Percentiles rank a stretch among this genome's conserved stretches.
These are phyloP conservation scores for Scolopax bukidnonensis DNA, from an alignment of 2,797 vertebrate species.

Conservation along the genomic window DNA sequence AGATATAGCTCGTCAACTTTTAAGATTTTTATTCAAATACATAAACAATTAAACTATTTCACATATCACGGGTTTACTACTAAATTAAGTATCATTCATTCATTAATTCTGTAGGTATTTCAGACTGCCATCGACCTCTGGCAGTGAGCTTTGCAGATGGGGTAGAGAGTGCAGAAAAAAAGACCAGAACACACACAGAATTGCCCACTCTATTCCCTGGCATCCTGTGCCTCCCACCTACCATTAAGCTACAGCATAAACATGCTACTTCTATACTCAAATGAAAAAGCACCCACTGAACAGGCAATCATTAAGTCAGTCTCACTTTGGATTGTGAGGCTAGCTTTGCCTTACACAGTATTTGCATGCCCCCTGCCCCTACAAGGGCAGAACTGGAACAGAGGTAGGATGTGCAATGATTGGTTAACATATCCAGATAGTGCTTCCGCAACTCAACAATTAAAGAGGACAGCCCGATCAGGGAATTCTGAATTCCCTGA, in stretches of 20 bases:
- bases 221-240: neutral
- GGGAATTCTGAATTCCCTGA: neutral
- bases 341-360: neutral
- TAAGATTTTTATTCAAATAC: neutral
- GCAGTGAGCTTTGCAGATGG: neutral
- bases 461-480: neutral
- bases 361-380: neutral
- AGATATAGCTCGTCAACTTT: neutral
- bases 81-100: neutral
- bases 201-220: neutral
- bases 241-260: conserved; percentile 4
- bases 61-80: neutral
- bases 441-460: neutral
- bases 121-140: neutral
- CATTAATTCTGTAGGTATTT: neutral
- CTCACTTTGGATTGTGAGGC: neutral
- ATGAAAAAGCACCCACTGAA: neutral
- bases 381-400: neutral
- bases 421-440: neutral
- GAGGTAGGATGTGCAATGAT: neutral
- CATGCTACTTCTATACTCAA: neutral
- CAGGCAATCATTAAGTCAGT: neutral
- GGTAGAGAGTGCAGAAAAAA: neutral
- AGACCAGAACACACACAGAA: neutral
- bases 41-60: neutral